A percentile compares a stretch with the other conserved stretches of the same genome.
Evolutionary conservation across 2,797 vertebrate genomes (phyloP).

Genomic region (Brotula barbata): DNA sequence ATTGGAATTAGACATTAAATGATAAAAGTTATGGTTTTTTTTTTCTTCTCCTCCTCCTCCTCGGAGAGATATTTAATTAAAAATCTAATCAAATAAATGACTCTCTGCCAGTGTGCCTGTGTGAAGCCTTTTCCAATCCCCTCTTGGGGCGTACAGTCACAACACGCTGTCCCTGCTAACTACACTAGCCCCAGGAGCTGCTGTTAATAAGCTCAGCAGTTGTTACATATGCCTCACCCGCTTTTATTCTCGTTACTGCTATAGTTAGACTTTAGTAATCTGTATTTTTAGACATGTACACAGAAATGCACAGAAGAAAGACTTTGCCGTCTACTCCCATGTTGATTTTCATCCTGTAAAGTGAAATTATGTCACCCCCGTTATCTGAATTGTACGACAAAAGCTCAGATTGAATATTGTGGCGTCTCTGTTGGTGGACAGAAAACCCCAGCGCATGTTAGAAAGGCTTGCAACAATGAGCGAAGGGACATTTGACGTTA

Average conservation of each 20-base stretch:
- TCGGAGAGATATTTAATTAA: slow-evolving; percentile 76
- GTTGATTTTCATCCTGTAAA: slow-evolving; percentile 8
- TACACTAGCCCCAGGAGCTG: slow-evolving; percentile 58
- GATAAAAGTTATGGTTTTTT: slow-evolving; percentile 54
- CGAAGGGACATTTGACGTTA: slow-evolving; percentile 13
- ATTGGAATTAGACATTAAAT: slow-evolving; percentile 74
- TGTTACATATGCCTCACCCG: slow-evolving; percentile 47
- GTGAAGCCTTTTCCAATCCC: slow-evolving; percentile 67
- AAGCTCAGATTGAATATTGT: neutral
- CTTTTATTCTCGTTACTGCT: slow-evolving; percentile 46
- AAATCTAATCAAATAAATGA: slow-evolving; percentile 80
- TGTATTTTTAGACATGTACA: slow-evolving; percentile 35
- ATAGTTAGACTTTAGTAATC: slow-evolving; percentile 25
- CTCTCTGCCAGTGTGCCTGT: slow-evolving; percentile 63
- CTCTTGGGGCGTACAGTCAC: slow-evolving; percentile 63
- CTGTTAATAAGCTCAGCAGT: no score
- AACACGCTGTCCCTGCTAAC: slow-evolving; percentile 70
- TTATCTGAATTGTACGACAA: slow-evolving; percentile 16
- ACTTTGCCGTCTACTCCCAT: slow-evolving; percentile 10
- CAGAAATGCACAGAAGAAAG: slow-evolving; percentile 5
- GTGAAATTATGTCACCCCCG: slow-evolving; percentile 12
- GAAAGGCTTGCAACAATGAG: slow-evolving; percentile 4
- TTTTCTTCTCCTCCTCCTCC: slow-evolving; percentile 43
- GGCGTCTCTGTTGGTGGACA: slow-evolving; percentile 4
- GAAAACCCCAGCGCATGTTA: slow-evolving; percentile 4